Evolutionary conservation across 2,888 invertebrate genomes (phyloP).

Genomic region (Epiblema foenella): DNA sequence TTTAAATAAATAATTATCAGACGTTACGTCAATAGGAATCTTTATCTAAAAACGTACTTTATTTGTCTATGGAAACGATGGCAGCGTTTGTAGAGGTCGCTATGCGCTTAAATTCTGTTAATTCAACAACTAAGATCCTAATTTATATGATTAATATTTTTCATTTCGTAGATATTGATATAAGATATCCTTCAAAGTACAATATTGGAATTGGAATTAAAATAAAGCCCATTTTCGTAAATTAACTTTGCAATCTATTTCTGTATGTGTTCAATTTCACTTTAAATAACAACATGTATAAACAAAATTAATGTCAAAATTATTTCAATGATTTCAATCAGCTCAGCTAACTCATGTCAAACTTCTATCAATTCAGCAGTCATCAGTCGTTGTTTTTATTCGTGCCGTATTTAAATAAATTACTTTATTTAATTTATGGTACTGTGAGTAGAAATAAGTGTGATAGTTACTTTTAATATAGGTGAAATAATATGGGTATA

Average conservation of each 20-base stretch:
- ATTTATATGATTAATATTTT: no score
- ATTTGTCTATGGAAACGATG: conserved; percentile 19
- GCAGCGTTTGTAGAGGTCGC: background rate
- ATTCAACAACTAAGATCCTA: no score
- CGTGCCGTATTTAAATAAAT: conserved; percentile 22
- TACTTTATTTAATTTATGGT: conserved; percentile 10
- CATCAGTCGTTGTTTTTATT: background rate
- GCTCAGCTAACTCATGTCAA: conserved; percentile 13
- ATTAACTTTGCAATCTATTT: no score
- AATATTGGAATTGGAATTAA: no score
- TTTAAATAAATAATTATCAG: background rate
- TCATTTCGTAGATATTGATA: no score
- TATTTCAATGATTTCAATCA: no score
- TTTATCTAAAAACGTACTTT: conserved; percentile 23
- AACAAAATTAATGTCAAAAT: conserved; percentile 11
- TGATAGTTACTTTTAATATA: conserved; percentile 18
- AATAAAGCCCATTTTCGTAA: no score
- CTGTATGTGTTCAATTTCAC: no score
- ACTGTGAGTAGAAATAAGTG: conserved; percentile 19
- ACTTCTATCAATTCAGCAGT: background rate
- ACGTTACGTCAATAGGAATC: conserved; percentile 8
- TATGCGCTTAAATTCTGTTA: background rate
- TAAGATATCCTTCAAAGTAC: no score
- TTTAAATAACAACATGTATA: background rate
- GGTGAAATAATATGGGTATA: conserved; percentile 70